Base-by-base conservation (phyloP, 37 sponge, comb jelly and placozoan genomes). In the Mnemiopsis leidyi region DNA sequence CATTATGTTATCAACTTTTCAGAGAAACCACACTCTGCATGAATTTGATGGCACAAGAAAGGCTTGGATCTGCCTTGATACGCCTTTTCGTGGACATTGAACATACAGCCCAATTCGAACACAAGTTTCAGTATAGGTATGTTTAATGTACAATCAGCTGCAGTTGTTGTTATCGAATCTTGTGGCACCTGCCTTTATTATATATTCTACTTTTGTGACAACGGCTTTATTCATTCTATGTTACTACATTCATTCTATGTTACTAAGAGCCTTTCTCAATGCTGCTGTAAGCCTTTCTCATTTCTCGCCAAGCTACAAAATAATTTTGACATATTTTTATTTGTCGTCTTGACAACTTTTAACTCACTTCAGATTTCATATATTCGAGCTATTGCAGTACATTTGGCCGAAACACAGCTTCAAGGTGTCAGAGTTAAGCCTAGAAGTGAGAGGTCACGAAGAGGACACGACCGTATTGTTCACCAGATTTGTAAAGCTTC, bases 391-490 rank as follows among this genome's bases (percentile, higher is more conserved):
- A 36, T 36, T 79, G 20, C 37, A 79, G 7, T 79, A 79, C 82
- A 33, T 79, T 7, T 79, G 82, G 82, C 82, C 82, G 3, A 23
- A 3, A 20, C 36, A 23, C 5, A 20, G 23, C 9, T 79, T 79
- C 36, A 35, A 35, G 5, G 37, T 79, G 7, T 79, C 36, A 16
- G 36, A 23, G 26, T 9, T 79, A 36, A 79, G 82, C 21, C 7
- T 20, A 0, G 82, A 79, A 33, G 82, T 79, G 34, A 33, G 36
- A 31, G 82, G 82, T 1, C 23, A 21, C 31, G 82, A 79, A 23
- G 82, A 79, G 36, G 82, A 79, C 36, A 79, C 82, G 36, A 79
- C 82, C 23, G 92, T 92, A 1, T 24, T 92, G 31, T 92, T 92
- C 23, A 69, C 69, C 20, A 20, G 68, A 16, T 92, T 92, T 23